Percentiles rank a stretch among this genome's conserved stretches.
phyloP scores from a whole-genome alignment of 2,113 vertebrate species.

The Anarhynchus alexandrinus region DNA sequence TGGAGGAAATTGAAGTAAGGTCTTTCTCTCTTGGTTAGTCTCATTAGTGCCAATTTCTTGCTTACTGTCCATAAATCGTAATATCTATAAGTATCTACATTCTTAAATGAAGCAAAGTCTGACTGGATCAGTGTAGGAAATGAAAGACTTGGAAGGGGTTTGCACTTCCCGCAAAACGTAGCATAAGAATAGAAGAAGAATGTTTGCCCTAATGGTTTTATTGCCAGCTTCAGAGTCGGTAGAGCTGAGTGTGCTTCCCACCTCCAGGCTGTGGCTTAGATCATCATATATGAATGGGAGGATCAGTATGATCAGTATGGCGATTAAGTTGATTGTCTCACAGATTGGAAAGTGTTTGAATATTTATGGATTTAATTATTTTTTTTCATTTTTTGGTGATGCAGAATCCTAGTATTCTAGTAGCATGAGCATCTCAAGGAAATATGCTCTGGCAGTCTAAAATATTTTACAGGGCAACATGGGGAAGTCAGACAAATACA shows the following conservation, averaged over 20 bases:
- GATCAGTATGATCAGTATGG: neutral
- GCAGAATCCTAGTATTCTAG: neutral
- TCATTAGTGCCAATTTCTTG: neutral
- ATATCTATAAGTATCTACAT: neutral
- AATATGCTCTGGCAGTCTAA: neutral
- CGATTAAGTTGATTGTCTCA: neutral
- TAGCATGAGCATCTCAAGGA: neutral
- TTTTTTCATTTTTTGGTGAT: neutral
- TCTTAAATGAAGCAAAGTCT: neutral
- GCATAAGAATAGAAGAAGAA: neutral
- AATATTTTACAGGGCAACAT: neutral
- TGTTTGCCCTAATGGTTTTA: neutral
- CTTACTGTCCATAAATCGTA: neutral
- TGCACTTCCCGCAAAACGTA: neutral
- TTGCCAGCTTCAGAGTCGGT: neutral
- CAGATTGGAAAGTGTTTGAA: neutral
- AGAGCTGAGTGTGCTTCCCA: neutral
- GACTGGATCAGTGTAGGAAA: neutral
- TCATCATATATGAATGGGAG: neutral
- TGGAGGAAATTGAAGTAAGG: constrained; percentile 96
- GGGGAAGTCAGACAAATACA: neutral
- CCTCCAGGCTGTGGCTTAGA: neutral
- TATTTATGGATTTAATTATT: neutral
- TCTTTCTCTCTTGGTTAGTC: neutral
- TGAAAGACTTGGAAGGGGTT: neutral